A percentile compares a stretch with the other conserved stretches of the same genome.
Evolutionary conservation across 2,888 invertebrate species (phyloP).

Genomic region (Oithona nana): DNA sequence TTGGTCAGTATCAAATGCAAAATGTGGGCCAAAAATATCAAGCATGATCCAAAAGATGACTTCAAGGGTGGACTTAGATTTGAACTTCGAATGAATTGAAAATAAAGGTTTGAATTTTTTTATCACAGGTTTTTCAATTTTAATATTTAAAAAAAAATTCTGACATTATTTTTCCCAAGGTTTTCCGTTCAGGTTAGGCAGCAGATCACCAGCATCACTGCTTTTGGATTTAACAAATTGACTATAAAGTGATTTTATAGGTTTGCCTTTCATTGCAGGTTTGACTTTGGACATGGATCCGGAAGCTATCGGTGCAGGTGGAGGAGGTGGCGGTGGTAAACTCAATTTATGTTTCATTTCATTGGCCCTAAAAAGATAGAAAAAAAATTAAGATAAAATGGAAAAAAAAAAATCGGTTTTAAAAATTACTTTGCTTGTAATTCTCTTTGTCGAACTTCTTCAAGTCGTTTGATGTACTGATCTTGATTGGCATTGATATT

Average conservation of each 20-base stretch:
- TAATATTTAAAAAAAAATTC: too few relatives aligned
- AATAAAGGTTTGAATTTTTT: too few relatives aligned
- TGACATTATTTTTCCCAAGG: too few relatives aligned
- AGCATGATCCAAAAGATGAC: not conserved
- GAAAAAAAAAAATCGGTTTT: too few relatives aligned
- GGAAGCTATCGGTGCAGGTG: not conserved
- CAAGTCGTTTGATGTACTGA: not conserved
- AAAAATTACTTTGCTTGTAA: not conserved
- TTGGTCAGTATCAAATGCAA: not conserved
- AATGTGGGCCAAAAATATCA: constrained; percentile 5
- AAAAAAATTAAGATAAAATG: too few relatives aligned
- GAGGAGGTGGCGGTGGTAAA: not conserved
- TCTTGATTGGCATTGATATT: not conserved
- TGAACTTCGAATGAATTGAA: constrained; percentile 9
- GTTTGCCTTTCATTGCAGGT: too few relatives aligned
- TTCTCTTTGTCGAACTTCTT: not conserved
- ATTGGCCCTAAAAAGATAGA: too few relatives aligned
- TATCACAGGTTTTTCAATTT: too few relatives aligned
- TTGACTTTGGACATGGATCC: not conserved
- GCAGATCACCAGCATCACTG: not conserved
- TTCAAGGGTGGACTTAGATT: constrained; percentile 2
- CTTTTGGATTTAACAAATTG: not conserved
- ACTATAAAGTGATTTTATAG: too few relatives aligned
- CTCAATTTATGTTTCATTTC: not conserved
- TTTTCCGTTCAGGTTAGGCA: not conserved